These are phyloP conservation scores for Oryzias sinensis DNA, from an alignment of 2,797 vertebrate genomes.

Conservation along the genomic window DNA sequence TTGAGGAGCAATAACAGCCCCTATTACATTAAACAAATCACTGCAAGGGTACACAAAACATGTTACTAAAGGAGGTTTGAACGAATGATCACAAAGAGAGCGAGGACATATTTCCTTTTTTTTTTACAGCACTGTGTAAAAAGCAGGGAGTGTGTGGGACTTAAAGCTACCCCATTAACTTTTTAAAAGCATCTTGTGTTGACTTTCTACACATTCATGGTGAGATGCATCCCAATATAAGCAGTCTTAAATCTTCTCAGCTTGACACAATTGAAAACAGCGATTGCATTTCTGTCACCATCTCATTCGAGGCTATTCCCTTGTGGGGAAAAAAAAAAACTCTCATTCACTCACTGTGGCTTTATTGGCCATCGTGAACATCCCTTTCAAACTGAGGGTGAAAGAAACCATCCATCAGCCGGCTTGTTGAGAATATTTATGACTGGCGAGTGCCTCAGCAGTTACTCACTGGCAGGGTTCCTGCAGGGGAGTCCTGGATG, in stretches of 20 bases:
- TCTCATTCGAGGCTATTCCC: slow-evolving; percentile 46
- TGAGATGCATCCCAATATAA: slow-evolving; percentile 22
- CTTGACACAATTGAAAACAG: slow-evolving; percentile 48
- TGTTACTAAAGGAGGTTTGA: slow-evolving; percentile 4
- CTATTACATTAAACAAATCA: slow-evolving; percentile 10
- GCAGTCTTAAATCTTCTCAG: slow-evolving; percentile 40
- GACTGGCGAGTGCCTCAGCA: slow-evolving; percentile 60
- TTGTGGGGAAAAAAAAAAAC: slow-evolving; percentile 31
- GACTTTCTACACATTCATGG: slow-evolving; percentile 26
- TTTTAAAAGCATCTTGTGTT: slow-evolving; percentile 26
- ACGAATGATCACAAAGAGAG: background rate
- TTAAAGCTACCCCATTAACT: background rate
- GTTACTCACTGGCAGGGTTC: slow-evolving; percentile 59
- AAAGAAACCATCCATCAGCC: slow-evolving; percentile 65
- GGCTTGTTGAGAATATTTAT: slow-evolving; percentile 74
- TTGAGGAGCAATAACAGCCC: slow-evolving; percentile 28
- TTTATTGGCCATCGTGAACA: slow-evolving; percentile 53
- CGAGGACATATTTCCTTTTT: background rate
- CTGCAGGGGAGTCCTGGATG: slow-evolving; percentile 45
- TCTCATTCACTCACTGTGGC: slow-evolving; percentile 49
- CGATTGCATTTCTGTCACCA: slow-evolving; percentile 49
- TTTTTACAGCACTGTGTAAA: background rate
- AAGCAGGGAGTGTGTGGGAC: background rate
- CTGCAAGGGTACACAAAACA: slow-evolving; percentile 15
- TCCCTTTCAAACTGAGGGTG: slow-evolving; percentile 58